Conservation (phyloP, 2,113 vertebrate genomes). For the Elephantulus edwardii region DNA sequence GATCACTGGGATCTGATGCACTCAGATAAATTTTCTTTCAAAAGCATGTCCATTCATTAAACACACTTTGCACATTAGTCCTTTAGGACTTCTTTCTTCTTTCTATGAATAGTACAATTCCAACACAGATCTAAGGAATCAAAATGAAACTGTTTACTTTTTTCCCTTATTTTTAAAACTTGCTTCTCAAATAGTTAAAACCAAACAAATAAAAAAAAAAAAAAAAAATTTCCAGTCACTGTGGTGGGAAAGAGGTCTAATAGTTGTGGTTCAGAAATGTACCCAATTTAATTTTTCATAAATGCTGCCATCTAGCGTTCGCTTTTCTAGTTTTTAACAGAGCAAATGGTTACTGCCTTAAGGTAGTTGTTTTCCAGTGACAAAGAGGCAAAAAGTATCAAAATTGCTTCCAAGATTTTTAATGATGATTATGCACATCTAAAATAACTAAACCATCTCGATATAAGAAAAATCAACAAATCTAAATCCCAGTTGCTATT, state of each 20-base stretch:
- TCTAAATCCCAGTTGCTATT: no score
- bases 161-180: background rate
- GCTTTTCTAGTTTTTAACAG: constrained; percentile 49
- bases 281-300: constrained; percentile 67
- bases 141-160: background rate
- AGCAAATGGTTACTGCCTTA: background rate
- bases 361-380: background rate
- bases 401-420: background rate
- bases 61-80: background rate
- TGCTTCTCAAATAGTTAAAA: background rate
- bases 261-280: background rate
- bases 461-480: no score
- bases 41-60: background rate
- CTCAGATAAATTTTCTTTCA: background rate
- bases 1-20: background rate
- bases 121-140: background rate
- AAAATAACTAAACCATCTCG: background rate
- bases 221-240: no score
- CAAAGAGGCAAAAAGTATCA: background rate
- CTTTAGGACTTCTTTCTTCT: background rate
- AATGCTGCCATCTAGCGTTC: constrained; percentile 68
- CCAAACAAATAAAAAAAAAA: background rate
- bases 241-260: background rate
- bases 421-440: background rate
- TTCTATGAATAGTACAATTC: background rate